A percentile compares a stretch with the other conserved stretches of the same genome.
phyloP scores from a whole-genome alignment of 64 coral and sea anemone genomes.

The Pachyseris speciosa region DNA sequence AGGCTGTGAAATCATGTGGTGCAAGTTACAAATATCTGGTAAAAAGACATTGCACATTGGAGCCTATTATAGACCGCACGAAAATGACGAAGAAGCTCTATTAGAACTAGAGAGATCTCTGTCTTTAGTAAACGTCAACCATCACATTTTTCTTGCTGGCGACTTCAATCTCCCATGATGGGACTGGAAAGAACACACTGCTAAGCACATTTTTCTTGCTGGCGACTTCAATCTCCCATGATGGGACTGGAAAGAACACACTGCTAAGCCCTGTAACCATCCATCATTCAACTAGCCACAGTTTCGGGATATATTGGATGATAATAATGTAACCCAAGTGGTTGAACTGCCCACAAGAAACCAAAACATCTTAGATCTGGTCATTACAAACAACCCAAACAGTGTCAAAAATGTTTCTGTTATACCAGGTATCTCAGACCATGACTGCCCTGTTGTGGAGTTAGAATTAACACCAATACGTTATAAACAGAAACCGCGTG shows the following conservation, averaged over 20 bases:
- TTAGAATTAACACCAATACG: constrained; percentile 36
- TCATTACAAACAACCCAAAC: constrained; percentile 49
- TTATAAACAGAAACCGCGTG: constrained; percentile 8
- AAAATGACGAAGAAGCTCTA: constrained; percentile 41
- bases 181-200: constrained; percentile 31
- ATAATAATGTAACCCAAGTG: constrained; percentile 24
- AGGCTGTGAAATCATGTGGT: constrained; percentile 70
- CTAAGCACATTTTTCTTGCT: constrained; percentile 1
- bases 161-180: constrained; percentile 57
- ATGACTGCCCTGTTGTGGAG: constrained; percentile 48
- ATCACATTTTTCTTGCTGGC: constrained; percentile 10
- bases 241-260: constrained; percentile 38
- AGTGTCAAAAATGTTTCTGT: neutral
- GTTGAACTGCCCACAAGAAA: constrained; percentile 35
- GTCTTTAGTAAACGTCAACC: constrained; percentile 7
- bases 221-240: constrained; percentile 62
- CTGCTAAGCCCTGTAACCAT: constrained; percentile 14
- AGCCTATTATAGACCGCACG: constrained; percentile 53
- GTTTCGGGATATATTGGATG: constrained; percentile 55
- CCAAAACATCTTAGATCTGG: constrained; percentile 57
- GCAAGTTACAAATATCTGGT: constrained; percentile 40
- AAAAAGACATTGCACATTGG: constrained; percentile 55
- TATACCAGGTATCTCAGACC: constrained; percentile 66
- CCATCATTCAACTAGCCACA: neutral
- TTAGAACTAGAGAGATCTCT: constrained; percentile 63